Evolutionary conservation across 2,113 vertebrate genomes (phyloP).

Genomic region (Podarcis raffonei): DNA sequence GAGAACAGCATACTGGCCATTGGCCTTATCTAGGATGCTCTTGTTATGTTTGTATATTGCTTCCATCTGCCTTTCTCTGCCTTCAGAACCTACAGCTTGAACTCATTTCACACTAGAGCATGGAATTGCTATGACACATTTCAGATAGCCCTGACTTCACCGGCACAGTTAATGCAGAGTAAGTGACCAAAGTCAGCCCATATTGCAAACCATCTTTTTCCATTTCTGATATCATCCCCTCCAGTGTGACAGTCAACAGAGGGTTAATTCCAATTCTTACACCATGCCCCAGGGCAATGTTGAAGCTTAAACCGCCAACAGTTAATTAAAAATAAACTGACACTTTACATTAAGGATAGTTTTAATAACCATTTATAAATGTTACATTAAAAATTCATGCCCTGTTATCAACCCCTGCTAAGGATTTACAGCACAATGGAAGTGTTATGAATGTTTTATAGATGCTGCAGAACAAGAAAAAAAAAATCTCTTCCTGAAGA

Average conservation of each 20-base stretch:
- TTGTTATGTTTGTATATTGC: background rate
- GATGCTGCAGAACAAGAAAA: constrained; percentile 67
- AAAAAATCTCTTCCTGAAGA: constrained; percentile 63
- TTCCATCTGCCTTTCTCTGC: background rate
- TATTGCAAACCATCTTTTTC: background rate
- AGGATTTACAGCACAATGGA: constrained; percentile 86
- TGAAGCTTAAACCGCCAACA: constrained; percentile 80
- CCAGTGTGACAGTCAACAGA: constrained; percentile 29
- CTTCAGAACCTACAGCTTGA: background rate
- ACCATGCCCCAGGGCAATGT: constrained; percentile 74
- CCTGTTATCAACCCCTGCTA: constrained; percentile 84
- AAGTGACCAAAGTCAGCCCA: background rate
- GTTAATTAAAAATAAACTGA: constrained; percentile 89
- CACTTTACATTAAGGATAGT: constrained; percentile 86
- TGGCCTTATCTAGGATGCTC: no score
- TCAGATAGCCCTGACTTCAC: background rate
- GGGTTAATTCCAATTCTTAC: constrained; percentile 72
- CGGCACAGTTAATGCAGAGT: background rate
- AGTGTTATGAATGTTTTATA: constrained; percentile 86
- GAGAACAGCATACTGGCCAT: no score
- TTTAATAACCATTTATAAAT: constrained; percentile 90
- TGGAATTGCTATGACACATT: background rate
- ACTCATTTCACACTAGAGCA: background rate
- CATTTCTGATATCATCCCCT: background rate
- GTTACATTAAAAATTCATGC: constrained; percentile 87